A percentile compares a stretch with the other conserved stretches of the same genome.
Conservation (phyloP, 2,888 invertebrate genomes). For the Pinctada fucata region DNA sequence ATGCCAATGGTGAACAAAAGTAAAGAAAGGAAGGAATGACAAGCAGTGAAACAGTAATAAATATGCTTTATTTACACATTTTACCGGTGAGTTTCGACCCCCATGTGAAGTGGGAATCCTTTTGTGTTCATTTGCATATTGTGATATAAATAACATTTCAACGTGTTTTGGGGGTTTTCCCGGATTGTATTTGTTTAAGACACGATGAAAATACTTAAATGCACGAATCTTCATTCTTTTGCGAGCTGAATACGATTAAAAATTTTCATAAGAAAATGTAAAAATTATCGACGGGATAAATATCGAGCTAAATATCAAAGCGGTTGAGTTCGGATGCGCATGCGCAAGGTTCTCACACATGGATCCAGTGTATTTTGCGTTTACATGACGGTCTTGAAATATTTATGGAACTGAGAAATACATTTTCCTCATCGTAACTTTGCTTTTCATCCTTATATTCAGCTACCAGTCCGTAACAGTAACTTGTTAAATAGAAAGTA, state of each 20-base stretch:
- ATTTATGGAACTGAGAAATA: not conserved
- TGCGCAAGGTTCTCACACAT: slow-evolving; percentile 43
- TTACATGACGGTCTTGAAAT: not conserved
- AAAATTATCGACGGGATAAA: slow-evolving; percentile 47
- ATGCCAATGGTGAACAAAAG: too few species aligned
- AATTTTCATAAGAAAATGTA: slow-evolving; percentile 26
- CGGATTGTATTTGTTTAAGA: not conserved
- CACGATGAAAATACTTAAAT: not conserved
- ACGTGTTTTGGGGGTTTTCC: slow-evolving; percentile 36
- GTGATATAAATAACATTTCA: slow-evolving; percentile 47
- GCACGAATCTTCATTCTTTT: not conserved
- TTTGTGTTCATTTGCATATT: slow-evolving; percentile 67
- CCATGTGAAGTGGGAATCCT: slow-evolving; percentile 51
- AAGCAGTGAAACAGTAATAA: too few species aligned
- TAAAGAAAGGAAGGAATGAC: too few species aligned
- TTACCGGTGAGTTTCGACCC: not conserved
- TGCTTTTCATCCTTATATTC: too few species aligned
- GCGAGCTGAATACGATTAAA: not conserved
- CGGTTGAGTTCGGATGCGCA: slow-evolving; percentile 50
- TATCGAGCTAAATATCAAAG: slow-evolving; percentile 62
- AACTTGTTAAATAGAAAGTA: too few species aligned
- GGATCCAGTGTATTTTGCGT: slow-evolving; percentile 30
- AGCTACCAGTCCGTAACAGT: too few species aligned
- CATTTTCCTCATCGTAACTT: too few species aligned
- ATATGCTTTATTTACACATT: too few species aligned